phyloP scores from a whole-genome alignment of 2,888 invertebrate species.

The Ophion slaviceki region DNA sequence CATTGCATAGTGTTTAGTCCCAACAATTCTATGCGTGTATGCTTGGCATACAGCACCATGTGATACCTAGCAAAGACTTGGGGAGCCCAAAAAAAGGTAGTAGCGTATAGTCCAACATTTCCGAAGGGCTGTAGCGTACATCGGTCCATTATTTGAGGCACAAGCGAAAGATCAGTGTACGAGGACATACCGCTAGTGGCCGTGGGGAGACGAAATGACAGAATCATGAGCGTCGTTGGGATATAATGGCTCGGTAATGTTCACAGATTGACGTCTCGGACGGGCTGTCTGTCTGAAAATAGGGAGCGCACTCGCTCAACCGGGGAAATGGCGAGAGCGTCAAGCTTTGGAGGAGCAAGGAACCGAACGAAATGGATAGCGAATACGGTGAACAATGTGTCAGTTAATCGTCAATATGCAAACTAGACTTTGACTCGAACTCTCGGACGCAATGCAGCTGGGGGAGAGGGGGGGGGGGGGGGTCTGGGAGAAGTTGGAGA shows the following conservation, averaged over 20 bases:
- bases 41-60: too few relatives aligned
- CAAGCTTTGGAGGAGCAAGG: conserved; percentile 29
- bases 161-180: conserved; percentile 76
- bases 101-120: background rate
- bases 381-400: conserved; percentile 59
- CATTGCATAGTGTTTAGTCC: too few relatives aligned
- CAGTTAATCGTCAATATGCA: conserved; percentile 71
- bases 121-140: background rate
- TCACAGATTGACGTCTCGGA: conserved; percentile 75
- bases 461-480: conserved; percentile 17
- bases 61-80: too few relatives aligned
- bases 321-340: conserved; percentile 11
- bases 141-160: conserved; percentile 74
- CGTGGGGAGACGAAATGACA: conserved; percentile 32
- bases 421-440: conserved; percentile 65
- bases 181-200: conserved; percentile 64
- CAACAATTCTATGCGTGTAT: too few relatives aligned
- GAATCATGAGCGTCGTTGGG: conserved; percentile 57
- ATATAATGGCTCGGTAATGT: conserved; percentile 58
- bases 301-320: conserved; percentile 41
- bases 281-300: conserved; percentile 74
- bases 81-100: too few relatives aligned
- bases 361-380: conserved; percentile 45
- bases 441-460: conserved; percentile 57
- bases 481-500: conserved; percentile 20